These are phyloP conservation scores for Eupithecia subumbrata DNA, from an alignment of 2,888 invertebrate species.

Conservation along the genomic window DNA sequence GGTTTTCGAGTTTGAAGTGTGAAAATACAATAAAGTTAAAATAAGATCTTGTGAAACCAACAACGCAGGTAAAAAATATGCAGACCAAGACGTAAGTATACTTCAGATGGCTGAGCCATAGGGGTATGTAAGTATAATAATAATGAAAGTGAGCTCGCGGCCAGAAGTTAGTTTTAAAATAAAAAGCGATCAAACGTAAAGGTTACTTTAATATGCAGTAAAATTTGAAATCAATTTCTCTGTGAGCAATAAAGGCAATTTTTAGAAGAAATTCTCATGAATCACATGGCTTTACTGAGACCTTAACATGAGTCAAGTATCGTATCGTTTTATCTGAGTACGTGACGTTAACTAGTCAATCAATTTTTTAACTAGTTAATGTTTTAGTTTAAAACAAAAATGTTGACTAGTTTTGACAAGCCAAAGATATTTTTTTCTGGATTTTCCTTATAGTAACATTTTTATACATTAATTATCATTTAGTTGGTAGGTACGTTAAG, in stretches of 20 bases:
- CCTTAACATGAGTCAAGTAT: neutral
- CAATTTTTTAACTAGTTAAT: neutral
- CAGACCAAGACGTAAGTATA: neutral
- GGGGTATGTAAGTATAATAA: neutral
- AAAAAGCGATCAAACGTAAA: conserved; percentile 74
- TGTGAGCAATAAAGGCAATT: conserved; percentile 69
- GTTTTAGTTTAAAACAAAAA: too few species aligned
- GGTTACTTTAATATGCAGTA: conserved; percentile 81
- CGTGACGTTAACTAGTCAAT: neutral
- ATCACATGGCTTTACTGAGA: conserved; percentile 57
- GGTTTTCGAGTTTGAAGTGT: too few species aligned
- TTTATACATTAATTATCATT: neutral
- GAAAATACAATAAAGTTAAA: too few species aligned
- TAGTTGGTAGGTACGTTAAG: neutral
- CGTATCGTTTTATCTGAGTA: neutral
- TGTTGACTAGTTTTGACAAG: too few species aligned
- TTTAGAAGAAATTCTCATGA: conserved; percentile 68
- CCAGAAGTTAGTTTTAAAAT: conserved; percentile 53
- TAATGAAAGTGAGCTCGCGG: neutral
- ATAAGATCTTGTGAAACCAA: too few species aligned
- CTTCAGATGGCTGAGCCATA: neutral
- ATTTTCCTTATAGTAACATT: neutral
- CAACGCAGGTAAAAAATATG: too few species aligned
- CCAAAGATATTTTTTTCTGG: neutral
- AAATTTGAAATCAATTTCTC: conserved; percentile 80